phyloP scores from a whole-genome alignment of 2,888 invertebrate genomes.

The Tupiocoris notatus region DNA sequence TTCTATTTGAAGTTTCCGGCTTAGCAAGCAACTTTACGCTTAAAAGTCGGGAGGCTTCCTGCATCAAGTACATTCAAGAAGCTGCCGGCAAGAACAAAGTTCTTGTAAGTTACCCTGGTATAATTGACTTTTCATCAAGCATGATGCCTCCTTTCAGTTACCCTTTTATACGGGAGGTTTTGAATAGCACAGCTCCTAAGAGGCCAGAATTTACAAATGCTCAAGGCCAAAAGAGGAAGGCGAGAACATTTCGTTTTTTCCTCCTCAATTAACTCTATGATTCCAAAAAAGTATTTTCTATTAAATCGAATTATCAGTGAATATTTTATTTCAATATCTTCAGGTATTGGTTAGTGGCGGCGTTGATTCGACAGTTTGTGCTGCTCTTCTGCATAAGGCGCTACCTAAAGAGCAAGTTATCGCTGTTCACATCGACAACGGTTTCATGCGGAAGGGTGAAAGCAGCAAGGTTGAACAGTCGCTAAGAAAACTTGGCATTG shows the following conservation, averaged over 20 bases:
- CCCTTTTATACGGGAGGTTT: too few species aligned
- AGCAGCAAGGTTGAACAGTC: conserved; percentile 83
- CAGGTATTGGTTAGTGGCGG: conserved; percentile 94
- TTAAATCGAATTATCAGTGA: too few species aligned
- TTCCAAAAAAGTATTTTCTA: too few species aligned
- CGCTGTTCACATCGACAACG: conserved; percentile 97
- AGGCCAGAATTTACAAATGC: too few species aligned
- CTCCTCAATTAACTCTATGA: too few species aligned
- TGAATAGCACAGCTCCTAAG: too few species aligned
- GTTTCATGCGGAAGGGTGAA: conserved; percentile 97
- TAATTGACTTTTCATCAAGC: not conserved
- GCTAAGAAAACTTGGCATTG: conserved; percentile 76
- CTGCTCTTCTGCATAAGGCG: conserved; percentile 88
- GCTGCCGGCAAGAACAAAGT: conserved; percentile 91
- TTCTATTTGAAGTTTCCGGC: conserved; percentile 87
- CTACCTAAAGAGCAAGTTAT: conserved; percentile 87
- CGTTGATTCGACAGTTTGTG: conserved; percentile 99
- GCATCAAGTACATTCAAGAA: conserved; percentile 87
- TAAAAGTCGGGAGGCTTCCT: conserved; percentile 79
- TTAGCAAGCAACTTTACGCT: conserved; percentile 85
- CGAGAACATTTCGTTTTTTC: too few species aligned
- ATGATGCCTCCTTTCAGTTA: not conserved
- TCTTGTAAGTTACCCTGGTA: conserved; percentile 76
- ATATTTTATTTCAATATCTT: conserved; percentile 47
- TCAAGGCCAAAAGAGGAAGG: too few species aligned